A percentile compares a stretch with the other conserved stretches of the same genome.
These are phyloP conservation scores for Acleris emargana DNA, from an alignment of 2,888 invertebrate species.

Conservation along the genomic window DNA sequence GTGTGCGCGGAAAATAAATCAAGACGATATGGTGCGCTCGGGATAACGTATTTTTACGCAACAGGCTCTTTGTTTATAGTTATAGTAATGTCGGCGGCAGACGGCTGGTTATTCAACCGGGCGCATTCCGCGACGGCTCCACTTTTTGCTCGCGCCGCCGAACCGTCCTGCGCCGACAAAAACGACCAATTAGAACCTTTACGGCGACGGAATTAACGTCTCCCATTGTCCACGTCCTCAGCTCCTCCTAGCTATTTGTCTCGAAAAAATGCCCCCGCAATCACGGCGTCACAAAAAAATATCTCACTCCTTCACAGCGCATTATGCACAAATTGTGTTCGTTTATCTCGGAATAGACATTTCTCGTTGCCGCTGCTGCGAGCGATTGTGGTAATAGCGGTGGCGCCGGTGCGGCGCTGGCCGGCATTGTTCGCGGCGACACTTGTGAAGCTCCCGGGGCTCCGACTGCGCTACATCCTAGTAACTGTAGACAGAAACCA, in stretches of 20 bases:
- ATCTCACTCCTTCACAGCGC: conserved; percentile 45
- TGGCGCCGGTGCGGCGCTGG: conserved; percentile 65
- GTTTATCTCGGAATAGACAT: conserved; percentile 59
- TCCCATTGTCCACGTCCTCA: conserved; percentile 57
- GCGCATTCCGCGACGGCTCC: conserved; percentile 79
- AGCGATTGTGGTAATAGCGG: conserved; percentile 56
- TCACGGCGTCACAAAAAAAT: conserved; percentile 54
- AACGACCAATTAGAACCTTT: conserved; percentile 77
- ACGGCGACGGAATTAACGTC: conserved; percentile 72
- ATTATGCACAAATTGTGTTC: conserved; percentile 56
- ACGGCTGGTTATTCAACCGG: conserved; percentile 82
- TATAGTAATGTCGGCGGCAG: conserved; percentile 55
- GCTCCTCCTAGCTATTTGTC: conserved; percentile 44
- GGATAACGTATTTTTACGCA: conserved; percentile 82
- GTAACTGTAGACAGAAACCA: conserved; percentile 11
- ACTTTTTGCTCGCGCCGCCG: conserved; percentile 74
- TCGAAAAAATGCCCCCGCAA: conserved; percentile 47
- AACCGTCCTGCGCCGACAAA: conserved; percentile 45
- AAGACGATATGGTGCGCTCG: conserved; percentile 63
- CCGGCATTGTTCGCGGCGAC: conserved; percentile 55
- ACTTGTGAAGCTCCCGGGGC: conserved; percentile 19
- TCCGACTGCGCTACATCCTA: conserved; percentile 13
- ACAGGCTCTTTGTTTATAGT: conserved; percentile 78
- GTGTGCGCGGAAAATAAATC: conserved; percentile 75
- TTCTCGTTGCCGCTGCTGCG: conserved; percentile 45